Evolutionary conservation across 2,113 vertebrate species (phyloP), one percentile per base, ranked within the genome.

Genomic region (Pavo muticus): DNA sequence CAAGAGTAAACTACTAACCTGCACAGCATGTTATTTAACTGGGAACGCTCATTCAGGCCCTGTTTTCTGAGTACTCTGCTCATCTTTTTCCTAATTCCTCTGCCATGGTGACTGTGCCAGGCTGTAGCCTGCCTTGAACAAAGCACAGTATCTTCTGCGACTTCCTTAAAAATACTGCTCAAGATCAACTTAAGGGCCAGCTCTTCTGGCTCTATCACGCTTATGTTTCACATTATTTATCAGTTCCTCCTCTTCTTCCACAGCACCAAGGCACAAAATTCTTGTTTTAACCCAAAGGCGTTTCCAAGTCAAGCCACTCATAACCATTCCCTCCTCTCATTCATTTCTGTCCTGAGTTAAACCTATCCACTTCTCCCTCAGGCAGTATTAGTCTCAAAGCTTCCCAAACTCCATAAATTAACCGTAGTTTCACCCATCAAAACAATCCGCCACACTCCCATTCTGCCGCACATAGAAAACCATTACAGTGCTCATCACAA

Each of bases 21-120:
- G 20, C 11, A 35, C 40, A 47, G 45, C 15, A 35, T 37, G 16
- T 24, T 85, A 30, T 71, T 85, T 60, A 74, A 56, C 37, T 84
- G 65, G 18, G 64, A 71, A 52, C 27, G 17, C 6, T 79, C 57
- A 25, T 40, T 74, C 44, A 40, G 39, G 5, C 40, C 30, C 5
- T 86, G 39, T 24, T 5, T 90, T 76, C 61, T 72, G 30, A n/a
- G 63, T 71, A 19, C 44, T 85, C 50, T 79, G 39, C 15, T 79
- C 85, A 39, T 73, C 64, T 76, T 79, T 91, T 69, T 77, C 67
- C 64, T 60, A 52, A 77, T 95, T 91, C 35, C 32, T 91, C 42
- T 60, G 10, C 39, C 47, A 3, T 27, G 29, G 32, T 60, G 35
- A 72, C 57, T 25, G 25, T 57, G 63, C 50, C 60, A 54, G 45